Evolutionary conservation across 2,888 invertebrate species (phyloP).

Genomic region (Salpingus planirostris): DNA sequence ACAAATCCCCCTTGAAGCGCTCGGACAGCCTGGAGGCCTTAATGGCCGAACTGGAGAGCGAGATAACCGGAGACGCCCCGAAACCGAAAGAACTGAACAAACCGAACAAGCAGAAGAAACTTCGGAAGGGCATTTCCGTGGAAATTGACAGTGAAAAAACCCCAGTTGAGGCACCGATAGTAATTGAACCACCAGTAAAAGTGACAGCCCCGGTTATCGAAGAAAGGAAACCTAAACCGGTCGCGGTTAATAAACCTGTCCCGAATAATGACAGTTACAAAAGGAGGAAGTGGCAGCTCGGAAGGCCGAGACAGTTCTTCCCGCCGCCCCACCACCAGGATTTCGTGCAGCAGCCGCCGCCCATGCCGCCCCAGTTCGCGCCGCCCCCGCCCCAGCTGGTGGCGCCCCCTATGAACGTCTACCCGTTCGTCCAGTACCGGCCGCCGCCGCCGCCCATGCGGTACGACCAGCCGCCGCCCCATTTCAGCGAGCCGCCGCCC

Average conservation of each 20-base stretch:
- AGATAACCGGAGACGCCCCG: slow-evolving; percentile 35
- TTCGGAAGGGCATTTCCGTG: slow-evolving; percentile 13
- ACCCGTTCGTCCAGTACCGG: slow-evolving; percentile 9
- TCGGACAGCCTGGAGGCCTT: slow-evolving; percentile 45
- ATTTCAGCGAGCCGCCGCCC: slow-evolving; percentile 9
- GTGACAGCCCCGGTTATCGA: slow-evolving; percentile 1
- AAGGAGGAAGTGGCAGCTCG: slow-evolving; percentile 9
- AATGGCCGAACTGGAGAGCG: slow-evolving; percentile 46
- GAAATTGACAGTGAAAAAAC: too few relatives aligned
- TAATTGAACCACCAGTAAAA: slow-evolving; percentile 6
- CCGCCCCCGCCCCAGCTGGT: not conserved
- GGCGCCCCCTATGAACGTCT: slow-evolving; percentile 6
- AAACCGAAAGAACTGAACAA: slow-evolving; percentile 15
- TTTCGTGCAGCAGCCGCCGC: slow-evolving; percentile 1
- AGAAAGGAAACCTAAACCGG: slow-evolving; percentile 7
- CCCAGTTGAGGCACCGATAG: slow-evolving; percentile 9
- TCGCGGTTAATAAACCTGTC: not conserved
- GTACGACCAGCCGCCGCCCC: slow-evolving; percentile 13
- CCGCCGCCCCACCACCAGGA: not conserved
- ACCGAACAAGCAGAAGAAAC: slow-evolving; percentile 20
- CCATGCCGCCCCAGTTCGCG: not conserved
- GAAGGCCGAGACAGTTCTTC: not conserved
- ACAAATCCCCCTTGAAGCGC: slow-evolving; percentile 37
- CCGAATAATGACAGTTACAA: slow-evolving; percentile 1
- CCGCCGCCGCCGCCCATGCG: slow-evolving; percentile 13